phyloP scores from a whole-genome alignment of 2,113 vertebrate species.

The Brachyhypopomus gauderio region DNA sequence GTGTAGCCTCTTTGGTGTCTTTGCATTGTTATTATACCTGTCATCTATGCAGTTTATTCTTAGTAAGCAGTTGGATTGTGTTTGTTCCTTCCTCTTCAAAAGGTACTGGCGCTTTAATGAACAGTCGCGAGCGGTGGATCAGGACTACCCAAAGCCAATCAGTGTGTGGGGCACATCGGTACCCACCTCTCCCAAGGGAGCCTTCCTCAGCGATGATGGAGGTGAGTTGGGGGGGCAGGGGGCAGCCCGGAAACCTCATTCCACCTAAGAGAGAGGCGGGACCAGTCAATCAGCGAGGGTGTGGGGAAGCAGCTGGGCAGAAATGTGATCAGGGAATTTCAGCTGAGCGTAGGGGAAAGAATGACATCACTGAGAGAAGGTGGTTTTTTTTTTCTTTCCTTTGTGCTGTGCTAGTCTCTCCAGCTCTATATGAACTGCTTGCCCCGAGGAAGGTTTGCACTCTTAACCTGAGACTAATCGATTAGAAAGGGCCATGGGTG shows the following conservation, averaged over 20 bases:
- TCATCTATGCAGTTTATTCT: not conserved
- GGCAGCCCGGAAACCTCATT: conserved; percentile 37
- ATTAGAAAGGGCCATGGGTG: not conserved
- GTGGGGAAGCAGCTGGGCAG: not conserved
- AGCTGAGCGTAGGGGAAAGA: conserved; percentile 36
- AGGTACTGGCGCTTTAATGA: conserved; percentile 99
- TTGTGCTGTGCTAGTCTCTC: conserved; percentile 25
- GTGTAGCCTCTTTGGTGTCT: too few relatives aligned
- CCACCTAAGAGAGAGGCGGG: conserved; percentile 52
- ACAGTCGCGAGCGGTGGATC: conserved; percentile 81
- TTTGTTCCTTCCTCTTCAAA: conserved; percentile 15
- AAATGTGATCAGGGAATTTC: conserved; percentile 35
- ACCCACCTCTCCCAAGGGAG: conserved; percentile 86
- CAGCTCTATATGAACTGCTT: not conserved
- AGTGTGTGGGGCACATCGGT: conserved; percentile 92
- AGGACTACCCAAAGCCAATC: conserved; percentile 91
- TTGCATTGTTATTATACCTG: too few relatives aligned
- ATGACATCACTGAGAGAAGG: conserved; percentile 47
- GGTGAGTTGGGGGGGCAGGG: conserved; percentile 74
- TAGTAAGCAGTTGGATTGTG: not conserved
- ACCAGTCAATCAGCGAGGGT: conserved; percentile 27
- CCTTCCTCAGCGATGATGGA: conserved; percentile 89
- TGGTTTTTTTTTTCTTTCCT: conserved; percentile 61
- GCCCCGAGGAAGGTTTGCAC: not conserved
- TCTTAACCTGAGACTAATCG: not conserved